phyloP scores from a whole-genome alignment of 2,888 invertebrate species.

The Petrolisthes cinctipes region DNA sequence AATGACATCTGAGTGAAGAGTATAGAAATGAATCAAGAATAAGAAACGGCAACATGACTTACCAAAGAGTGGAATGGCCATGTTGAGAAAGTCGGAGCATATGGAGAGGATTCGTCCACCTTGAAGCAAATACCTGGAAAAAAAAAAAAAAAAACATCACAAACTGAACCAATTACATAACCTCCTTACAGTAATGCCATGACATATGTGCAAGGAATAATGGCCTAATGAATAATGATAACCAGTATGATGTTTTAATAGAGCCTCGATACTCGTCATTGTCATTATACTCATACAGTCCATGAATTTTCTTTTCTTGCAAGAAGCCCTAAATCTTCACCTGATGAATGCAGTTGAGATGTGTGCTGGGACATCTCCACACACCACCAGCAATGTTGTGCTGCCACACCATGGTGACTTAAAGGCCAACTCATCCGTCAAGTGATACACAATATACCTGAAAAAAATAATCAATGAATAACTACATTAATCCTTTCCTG shows the following conservation, averaged over 20 bases:
- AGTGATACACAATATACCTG: slow-evolving; percentile 61
- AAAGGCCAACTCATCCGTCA: slow-evolving; percentile 62
- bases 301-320: neutral
- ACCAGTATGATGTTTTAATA: neutral
- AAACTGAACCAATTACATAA: no score
- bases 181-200: no score
- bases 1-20: no score
- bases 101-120: slow-evolving; percentile 64
- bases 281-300: neutral
- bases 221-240: neutral
- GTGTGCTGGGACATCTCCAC: slow-evolving; percentile 63
- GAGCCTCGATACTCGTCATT: neutral
- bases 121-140: slow-evolving; percentile 53
- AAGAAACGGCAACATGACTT: slow-evolving; percentile 11
- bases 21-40: no score
- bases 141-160: neutral
- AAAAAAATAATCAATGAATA: neutral
- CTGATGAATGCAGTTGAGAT: slow-evolving; percentile 62
- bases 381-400: slow-evolving; percentile 61
- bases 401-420: slow-evolving; percentile 59
- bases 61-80: slow-evolving; percentile 65
- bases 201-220: neutral
- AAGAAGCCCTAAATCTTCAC: slow-evolving; percentile 11
- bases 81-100: slow-evolving; percentile 64
- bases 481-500: no score